Percentiles rank a stretch among this genome's conserved stretches.
phyloP scores from a whole-genome alignment of 1,140 invertebrate species.

The Nylanderia fulva region DNA sequence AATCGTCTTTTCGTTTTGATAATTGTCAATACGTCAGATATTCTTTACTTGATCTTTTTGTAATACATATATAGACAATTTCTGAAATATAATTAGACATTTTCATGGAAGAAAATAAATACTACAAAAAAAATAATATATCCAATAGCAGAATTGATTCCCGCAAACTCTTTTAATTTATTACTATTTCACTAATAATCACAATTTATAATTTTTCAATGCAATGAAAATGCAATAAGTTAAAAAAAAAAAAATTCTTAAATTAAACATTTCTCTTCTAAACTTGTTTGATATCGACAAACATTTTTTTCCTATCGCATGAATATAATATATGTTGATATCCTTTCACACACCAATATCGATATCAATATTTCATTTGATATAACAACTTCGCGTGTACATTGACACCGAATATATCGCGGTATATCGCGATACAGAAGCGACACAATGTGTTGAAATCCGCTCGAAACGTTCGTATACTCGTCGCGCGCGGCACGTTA shows the following conservation, averaged over 20 bases:
- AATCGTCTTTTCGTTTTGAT: slow-evolving; percentile 26
- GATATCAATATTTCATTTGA: background rate
- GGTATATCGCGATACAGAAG: slow-evolving; percentile 25
- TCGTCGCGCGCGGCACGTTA: slow-evolving; percentile 33
- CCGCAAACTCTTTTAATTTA: background rate
- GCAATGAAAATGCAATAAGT: background rate
- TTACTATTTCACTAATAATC: background rate
- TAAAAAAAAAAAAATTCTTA: background rate
- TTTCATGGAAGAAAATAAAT: too few species aligned
- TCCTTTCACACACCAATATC: background rate
- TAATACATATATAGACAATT: background rate
- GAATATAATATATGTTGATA: too few species aligned
- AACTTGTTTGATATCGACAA: background rate
- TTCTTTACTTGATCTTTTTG: background rate
- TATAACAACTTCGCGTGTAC: background rate
- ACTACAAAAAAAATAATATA: background rate
- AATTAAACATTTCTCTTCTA: background rate
- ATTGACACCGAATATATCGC: background rate
- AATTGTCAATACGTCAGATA: background rate
- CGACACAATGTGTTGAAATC: slow-evolving; percentile 25
- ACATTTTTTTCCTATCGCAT: slow-evolving; percentile 3
- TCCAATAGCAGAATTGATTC: background rate
- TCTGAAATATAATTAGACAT: background rate
- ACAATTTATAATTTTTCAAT: background rate
- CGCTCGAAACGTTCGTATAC: slow-evolving; percentile 28